Base-by-base conservation (phyloP, 1,140 invertebrate genomes). In the Pseudachorutes palmiensis region DNA sequence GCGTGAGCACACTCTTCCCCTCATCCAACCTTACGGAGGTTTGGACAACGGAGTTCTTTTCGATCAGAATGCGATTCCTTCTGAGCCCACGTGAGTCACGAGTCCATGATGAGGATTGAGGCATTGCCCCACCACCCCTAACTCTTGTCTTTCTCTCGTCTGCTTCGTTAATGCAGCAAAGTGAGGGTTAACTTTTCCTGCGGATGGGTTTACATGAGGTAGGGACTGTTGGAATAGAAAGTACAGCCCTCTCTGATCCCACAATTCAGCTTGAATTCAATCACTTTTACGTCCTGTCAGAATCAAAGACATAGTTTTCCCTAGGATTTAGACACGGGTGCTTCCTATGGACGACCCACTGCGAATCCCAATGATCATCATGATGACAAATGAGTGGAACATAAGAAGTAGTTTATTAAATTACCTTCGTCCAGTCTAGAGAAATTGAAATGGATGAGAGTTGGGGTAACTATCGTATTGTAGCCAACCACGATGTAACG, bases 161-260 rank as follows among this genome's bases (percentile, higher is more conserved):
- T 33, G 12, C 51, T 66, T 74, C 66, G 62, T 77, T 74, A 80
- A 69, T 86, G 84, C 84, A 86, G 85, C 82, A 84, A 83, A 82
- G 84, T 83, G 81, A 77, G 76, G 76, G 78, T 87, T 83, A 87
- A 86, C 84, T 87, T 87, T 86, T 85, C 84, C 81, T 87, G 85
- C 82, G 86, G 85, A 82, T 88, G 85, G 85, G 85, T 87, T 78
- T 87, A 86, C 82, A 82, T 86, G 82, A 87, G 85, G 85, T 87
- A 87, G 81, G 81, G 63, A 64, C 30, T 12, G 36, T 45, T 45
- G 36, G 36, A 45, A 45, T 19, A 9, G 9, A 45, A 19, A 45
- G 9, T 19, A 45, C 9, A 9, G 36, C 36, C 36, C 36, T 45
- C 36, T 45, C 9, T 19, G 19, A 9, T 45, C 19, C 19, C 36